A percentile compares a stretch with the other conserved stretches of the same genome.
Conservation (phyloP, 35 echinoderm and acorn worm genomes). For the Chiridota heheva region DNA sequence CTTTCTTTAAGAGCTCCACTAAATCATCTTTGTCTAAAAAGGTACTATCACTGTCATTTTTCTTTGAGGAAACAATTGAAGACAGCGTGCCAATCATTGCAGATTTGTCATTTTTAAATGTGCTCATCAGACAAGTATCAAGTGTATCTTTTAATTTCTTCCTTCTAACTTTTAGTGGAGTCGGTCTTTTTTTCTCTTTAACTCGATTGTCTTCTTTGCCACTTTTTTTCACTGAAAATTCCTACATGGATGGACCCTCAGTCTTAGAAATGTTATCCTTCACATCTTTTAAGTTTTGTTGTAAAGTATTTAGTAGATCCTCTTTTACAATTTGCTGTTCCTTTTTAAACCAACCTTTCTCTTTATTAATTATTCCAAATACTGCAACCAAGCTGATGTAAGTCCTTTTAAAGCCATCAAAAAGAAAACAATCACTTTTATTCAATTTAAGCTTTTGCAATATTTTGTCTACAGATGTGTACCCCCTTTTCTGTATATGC, state of each 20-base stretch:
- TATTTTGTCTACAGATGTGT: neutral
- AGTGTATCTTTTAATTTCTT: neutral
- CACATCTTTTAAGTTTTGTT: too few species aligned
- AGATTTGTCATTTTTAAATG: neutral
- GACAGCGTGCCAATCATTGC: neutral
- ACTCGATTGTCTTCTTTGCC: too few species aligned
- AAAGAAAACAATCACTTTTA: neutral
- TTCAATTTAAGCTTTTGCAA: neutral
- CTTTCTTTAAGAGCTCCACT: neutral
- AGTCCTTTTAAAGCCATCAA: neutral
- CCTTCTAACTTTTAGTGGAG: too few species aligned
- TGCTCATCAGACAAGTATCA: neutral
- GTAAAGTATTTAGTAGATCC: too few species aligned
- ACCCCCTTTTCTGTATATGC: neutral
- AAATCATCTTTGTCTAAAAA: conserved; percentile 1
- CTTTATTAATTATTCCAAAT: neutral
- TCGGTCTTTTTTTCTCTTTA: too few species aligned
- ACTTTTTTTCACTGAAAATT: too few species aligned
- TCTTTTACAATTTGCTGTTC: too few species aligned
- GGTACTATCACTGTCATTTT: neutral
- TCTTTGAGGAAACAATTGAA: neutral
- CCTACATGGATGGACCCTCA: too few species aligned
- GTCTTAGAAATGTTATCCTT: too few species aligned
- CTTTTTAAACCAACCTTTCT: too few species aligned
- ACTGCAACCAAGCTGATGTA: neutral